These are phyloP conservation scores for Chelonus insularis DNA, from an alignment of 1,140 invertebrate genomes.

Conservation along the genomic window DNA sequence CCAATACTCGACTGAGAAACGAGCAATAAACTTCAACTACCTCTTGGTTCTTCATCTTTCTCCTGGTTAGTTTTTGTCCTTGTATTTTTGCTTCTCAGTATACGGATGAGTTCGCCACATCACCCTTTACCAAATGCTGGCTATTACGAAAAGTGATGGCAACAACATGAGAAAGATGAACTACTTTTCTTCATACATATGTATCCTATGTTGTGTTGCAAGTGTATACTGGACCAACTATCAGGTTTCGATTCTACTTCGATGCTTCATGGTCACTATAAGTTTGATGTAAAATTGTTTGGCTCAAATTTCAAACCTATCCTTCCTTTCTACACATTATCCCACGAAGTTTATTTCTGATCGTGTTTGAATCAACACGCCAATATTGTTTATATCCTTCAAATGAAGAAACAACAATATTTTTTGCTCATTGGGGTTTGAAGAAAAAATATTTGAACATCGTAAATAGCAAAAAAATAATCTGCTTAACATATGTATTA, in stretches of 20 bases:
- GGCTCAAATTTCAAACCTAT: background rate
- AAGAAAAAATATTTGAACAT: no score
- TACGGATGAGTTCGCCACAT: background rate
- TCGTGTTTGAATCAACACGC: no score
- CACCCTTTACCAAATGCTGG: conserved; percentile 3
- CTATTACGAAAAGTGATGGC: conserved; percentile 12
- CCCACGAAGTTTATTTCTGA: no score
- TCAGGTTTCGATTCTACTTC: conserved; percentile 47
- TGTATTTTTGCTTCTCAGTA: background rate
- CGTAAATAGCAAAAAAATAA: no score
- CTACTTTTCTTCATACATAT: conserved; percentile 27
- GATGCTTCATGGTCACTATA: background rate
- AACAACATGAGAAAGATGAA: background rate
- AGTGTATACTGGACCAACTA: conserved; percentile 28
- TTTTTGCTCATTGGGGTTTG: no score
- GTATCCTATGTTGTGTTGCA: conserved; percentile 22
- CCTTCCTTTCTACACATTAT: background rate
- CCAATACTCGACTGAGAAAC: conserved; percentile 35
- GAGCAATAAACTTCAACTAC: conserved; percentile 42
- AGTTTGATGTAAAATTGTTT: background rate
- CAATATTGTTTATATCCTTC: no score
- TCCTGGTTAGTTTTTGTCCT: conserved; percentile 24
- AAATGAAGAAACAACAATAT: no score
- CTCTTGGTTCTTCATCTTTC: conserved; percentile 16
- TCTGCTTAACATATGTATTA: no score